A percentile compares a stretch with the other conserved stretches of the same genome.
These are phyloP conservation scores for Caenorhabditis tropicalis DNA, from an alignment of 1,140 invertebrate genomes.

Conservation along the genomic window DNA sequence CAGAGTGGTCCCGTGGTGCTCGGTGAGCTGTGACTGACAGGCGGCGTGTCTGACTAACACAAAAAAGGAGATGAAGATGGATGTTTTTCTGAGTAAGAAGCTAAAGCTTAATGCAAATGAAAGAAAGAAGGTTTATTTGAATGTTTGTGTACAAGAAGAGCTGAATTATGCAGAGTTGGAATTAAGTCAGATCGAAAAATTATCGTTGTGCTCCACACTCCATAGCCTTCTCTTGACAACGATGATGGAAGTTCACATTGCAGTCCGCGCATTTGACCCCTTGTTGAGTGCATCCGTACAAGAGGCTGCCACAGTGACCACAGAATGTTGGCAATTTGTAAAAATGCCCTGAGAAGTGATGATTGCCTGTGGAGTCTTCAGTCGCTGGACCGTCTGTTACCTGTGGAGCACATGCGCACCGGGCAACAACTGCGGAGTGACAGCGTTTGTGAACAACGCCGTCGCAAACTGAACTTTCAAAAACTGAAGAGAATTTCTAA, in stretches of 20 bases:
- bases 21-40: neutral
- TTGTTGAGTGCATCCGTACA: conserved; percentile 92
- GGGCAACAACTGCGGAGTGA: neutral
- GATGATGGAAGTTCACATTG: neutral
- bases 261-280: conserved; percentile 82
- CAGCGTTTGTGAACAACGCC: neutral
- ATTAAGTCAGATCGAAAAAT: neutral
- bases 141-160: neutral
- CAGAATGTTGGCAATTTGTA: conserved; percentile 97
- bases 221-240: neutral
- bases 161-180: neutral
- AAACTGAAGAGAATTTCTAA: neutral
- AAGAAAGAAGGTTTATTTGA: no score
- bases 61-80: neutral
- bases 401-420: neutral
- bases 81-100: neutral
- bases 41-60: neutral
- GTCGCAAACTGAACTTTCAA: neutral
- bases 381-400: neutral
- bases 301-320: conserved; percentile 93
- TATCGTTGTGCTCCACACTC: neutral
- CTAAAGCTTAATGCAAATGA: no score
- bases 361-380: conserved; percentile 76
- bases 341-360: conserved; percentile 83
- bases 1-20: neutral